A percentile compares a stretch with the other conserved stretches of the same genome.
phyloP scores from a whole-genome alignment of 2,797 vertebrate species.

The Eulemur rubriventer region DNA sequence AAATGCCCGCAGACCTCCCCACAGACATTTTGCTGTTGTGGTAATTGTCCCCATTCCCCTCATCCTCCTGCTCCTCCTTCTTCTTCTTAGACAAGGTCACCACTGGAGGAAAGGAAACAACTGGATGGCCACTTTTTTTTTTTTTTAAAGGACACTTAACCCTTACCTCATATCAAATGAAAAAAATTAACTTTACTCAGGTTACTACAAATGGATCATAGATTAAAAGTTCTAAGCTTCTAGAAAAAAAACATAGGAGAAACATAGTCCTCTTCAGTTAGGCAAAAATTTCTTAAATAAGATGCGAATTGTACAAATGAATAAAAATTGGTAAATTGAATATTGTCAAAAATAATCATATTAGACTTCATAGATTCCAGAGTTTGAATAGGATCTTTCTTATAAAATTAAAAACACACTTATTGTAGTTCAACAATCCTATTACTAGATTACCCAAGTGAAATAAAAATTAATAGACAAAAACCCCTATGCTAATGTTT shows the following conservation, averaged over 20 bases:
- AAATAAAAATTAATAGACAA: not conserved
- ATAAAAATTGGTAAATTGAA: not conserved
- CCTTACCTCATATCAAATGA: not conserved
- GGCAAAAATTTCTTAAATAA: not conserved
- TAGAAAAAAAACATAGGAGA: not conserved
- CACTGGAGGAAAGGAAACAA: not conserved
- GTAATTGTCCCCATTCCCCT: not conserved
- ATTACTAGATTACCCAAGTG: not conserved
- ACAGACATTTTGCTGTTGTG: not conserved
- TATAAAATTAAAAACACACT: not conserved
- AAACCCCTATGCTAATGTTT: not conserved
- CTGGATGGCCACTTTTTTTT: not conserved
- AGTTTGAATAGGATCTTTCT: not conserved
- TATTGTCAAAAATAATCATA: not conserved
- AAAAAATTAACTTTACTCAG: not conserved
- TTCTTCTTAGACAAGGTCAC: not conserved
- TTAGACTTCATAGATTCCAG: not conserved
- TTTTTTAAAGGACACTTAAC: not conserved
- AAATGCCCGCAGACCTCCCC: rapidly evolving
- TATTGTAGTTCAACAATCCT: not conserved
- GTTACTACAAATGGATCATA: not conserved
- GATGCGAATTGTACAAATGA: not conserved
- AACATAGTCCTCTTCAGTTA: not conserved
- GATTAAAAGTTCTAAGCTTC: not conserved
- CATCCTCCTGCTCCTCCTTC: not conserved